Percentiles rank a stretch among this genome's conserved stretches.
Conservation (phyloP, 2,113 vertebrate genomes). For the Scalopus aquaticus region DNA sequence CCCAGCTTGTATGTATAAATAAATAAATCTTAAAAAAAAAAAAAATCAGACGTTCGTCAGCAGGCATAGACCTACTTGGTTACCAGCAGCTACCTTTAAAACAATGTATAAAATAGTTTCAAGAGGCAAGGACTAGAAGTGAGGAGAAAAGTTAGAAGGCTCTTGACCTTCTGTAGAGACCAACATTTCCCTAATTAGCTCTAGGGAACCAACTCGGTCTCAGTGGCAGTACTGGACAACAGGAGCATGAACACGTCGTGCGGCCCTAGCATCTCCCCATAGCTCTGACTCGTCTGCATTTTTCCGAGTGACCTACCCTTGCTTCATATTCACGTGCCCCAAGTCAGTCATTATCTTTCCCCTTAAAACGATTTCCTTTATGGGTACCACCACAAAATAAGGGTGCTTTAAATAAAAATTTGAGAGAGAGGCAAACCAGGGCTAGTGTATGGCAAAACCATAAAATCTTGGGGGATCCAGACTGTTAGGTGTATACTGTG, state of each 20-base stretch:
- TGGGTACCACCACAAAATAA: constrained; percentile 25
- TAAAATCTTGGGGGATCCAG: background rate
- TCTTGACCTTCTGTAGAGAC: background rate
- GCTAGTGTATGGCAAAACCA: background rate
- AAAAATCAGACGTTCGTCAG: background rate
- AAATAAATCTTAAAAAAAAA: too few species aligned
- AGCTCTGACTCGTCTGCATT: background rate
- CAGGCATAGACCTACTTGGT: background rate
- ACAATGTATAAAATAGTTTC: background rate
- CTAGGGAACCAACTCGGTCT: background rate
- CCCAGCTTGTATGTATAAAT: too few species aligned
- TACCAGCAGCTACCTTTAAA: constrained; percentile 20
- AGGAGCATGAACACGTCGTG: background rate
- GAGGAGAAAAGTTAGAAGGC: background rate
- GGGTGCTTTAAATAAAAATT: background rate
- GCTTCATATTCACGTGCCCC: background rate
- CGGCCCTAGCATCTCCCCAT: background rate
- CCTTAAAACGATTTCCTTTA: constrained; percentile 17
- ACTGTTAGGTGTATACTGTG: background rate
- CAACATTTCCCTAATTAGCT: background rate
- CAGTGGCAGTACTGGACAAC: background rate
- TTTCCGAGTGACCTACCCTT: background rate
- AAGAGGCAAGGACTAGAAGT: constrained; percentile 2
- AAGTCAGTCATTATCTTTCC: constrained; percentile 1
- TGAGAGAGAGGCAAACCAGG: background rate